These are phyloP conservation scores for Nicator chloris DNA, from an alignment of 2,113 vertebrate genomes.

Conservation along the genomic window DNA sequence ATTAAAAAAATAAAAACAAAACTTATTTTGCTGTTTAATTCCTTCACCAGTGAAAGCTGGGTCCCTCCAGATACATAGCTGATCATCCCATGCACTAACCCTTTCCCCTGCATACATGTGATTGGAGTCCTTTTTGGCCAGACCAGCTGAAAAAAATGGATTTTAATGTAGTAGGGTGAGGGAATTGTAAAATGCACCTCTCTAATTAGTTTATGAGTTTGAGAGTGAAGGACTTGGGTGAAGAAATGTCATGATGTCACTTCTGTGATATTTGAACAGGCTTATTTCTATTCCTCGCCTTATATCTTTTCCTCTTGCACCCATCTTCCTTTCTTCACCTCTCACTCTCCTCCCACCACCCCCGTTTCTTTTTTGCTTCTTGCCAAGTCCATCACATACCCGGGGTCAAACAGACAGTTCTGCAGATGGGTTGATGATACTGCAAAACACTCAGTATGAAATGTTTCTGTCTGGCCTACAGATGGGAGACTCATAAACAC, in stretches of 20 bases:
- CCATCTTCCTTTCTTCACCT: slow-evolving; percentile 16
- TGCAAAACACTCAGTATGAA: background rate
- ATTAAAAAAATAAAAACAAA: background rate
- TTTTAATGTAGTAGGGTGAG: slow-evolving; percentile 17
- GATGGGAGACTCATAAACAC: slow-evolving; percentile 51
- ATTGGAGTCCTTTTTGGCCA: background rate
- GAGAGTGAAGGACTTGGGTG: background rate
- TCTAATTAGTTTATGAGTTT: slow-evolving; percentile 44
- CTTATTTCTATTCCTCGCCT: slow-evolving; percentile 24
- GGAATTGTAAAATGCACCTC: background rate
- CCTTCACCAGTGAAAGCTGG: background rate
- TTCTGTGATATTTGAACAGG: background rate
- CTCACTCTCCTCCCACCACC: background rate
- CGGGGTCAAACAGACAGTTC: slow-evolving; percentile 2
- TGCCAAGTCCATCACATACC: background rate
- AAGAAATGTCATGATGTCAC: slow-evolving; percentile 26
- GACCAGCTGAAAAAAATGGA: background rate
- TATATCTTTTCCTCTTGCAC: background rate
- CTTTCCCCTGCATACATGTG: background rate
- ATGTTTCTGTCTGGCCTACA: slow-evolving; percentile 42
- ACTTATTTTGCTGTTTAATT: background rate
- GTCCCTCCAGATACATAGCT: background rate
- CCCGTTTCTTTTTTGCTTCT: background rate
- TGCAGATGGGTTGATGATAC: background rate
- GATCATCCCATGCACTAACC: background rate